Evolutionary conservation across 1,140 invertebrate genomes (phyloP).

Genomic region (Acromyrmex heyeri): DNA sequence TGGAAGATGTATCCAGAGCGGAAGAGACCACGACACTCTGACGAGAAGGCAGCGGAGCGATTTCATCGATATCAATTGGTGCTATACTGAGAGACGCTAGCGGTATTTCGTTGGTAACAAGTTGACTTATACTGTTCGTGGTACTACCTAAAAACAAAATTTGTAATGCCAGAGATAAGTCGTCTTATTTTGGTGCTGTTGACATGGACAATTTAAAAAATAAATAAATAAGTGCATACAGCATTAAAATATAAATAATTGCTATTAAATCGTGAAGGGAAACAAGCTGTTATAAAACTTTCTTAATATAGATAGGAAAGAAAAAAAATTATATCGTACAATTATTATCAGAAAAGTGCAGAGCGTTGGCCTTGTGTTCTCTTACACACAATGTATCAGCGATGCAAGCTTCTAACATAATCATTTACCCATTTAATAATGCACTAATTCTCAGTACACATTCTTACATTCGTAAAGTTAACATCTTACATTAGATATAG

Average conservation of each 20-base stretch:
- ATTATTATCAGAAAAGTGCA: slow-evolving; percentile 49
- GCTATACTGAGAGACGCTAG: slow-evolving; percentile 87
- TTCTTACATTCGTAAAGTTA: slow-evolving; percentile 28
- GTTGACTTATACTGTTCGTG: slow-evolving; percentile 89
- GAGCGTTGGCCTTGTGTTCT: slow-evolving; percentile 37
- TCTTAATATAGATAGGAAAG: slow-evolving; percentile 30
- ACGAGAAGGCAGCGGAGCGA: slow-evolving; percentile 82
- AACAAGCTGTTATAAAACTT: slow-evolving; percentile 64
- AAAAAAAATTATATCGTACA: slow-evolving; percentile 27
- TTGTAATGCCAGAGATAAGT: slow-evolving; percentile 50
- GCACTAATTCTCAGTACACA: neutral
- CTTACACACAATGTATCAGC: slow-evolving; percentile 23
- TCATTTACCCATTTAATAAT: slow-evolving; percentile 22
- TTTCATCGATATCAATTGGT: slow-evolving; percentile 85
- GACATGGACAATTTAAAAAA: slow-evolving; percentile 23
- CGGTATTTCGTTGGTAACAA: slow-evolving; percentile 89
- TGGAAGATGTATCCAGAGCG: slow-evolving; percentile 78
- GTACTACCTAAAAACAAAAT: slow-evolving; percentile 87
- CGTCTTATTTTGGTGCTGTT: neutral
- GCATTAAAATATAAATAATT: slow-evolving; percentile 65
- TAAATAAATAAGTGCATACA: slow-evolving; percentile 32
- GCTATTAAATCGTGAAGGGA: slow-evolving; percentile 51
- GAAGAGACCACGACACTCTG: slow-evolving; percentile 81
- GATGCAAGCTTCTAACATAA: slow-evolving; percentile 20
- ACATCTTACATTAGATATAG: slow-evolving; percentile 51